Evolutionary conservation across 2,888 invertebrate genomes (phyloP).

Genomic region (Drosophila helvetica): DNA sequence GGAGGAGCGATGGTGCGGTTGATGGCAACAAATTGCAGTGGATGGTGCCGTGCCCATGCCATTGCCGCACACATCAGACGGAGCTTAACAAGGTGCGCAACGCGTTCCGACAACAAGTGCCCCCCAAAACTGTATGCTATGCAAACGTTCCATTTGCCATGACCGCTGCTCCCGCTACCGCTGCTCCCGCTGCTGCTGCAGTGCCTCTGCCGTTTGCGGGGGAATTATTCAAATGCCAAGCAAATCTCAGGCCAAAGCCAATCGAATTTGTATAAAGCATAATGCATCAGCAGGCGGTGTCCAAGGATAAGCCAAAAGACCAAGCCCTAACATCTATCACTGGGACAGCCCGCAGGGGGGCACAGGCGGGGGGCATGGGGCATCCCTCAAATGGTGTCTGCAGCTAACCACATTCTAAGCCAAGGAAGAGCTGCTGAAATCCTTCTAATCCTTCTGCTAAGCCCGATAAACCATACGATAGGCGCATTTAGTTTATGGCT

Average conservation of each 20-base stretch:
- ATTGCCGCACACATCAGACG: constrained; percentile 20
- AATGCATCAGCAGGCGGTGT: constrained; percentile 35
- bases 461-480: neutral
- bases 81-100: constrained; percentile 47
- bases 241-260: constrained; percentile 22
- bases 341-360: neutral
- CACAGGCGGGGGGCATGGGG: too few species aligned
- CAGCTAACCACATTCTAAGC: neutral
- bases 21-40: constrained; percentile 48
- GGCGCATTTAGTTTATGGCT: neutral
- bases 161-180: too few species aligned
- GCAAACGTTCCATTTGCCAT: constrained; percentile 29
- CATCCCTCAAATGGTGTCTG: neutral
- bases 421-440: neutral
- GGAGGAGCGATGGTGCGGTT: constrained; percentile 14
- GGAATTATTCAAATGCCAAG: constrained; percentile 15
- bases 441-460: neutral
- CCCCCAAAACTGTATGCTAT: constrained; percentile 30
- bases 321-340: constrained; percentile 29
- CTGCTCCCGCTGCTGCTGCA: constrained; percentile 10
- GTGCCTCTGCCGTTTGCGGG: constrained; percentile 7
- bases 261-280: constrained; percentile 38
- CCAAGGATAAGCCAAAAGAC: constrained; percentile 21
- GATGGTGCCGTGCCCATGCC: constrained; percentile 30
- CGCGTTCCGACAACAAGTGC: constrained; percentile 44